phyloP scores from a whole-genome alignment of 1,140 invertebrate genomes.

The Probaryconus sp. region DNA sequence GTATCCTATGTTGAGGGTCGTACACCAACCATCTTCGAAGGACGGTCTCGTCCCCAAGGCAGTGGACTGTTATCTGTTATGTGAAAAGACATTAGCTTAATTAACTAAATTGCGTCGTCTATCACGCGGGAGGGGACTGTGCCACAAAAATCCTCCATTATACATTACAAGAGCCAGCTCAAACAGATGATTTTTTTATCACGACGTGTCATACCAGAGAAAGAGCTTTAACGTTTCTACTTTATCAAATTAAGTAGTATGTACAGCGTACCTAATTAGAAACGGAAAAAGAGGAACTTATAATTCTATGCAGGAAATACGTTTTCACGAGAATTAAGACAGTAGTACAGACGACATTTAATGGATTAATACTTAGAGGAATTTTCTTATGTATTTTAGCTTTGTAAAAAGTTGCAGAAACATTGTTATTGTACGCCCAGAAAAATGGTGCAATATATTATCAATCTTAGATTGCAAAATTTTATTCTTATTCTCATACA shows the following conservation, averaged over 20 bases:
- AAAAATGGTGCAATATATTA: too few species aligned
- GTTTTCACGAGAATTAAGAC: not conserved
- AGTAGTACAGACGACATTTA: not conserved
- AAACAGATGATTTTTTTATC: slow-evolving; percentile 6
- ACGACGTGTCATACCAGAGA: not conserved
- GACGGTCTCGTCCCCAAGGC: slow-evolving; percentile 75
- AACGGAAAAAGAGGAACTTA: not conserved
- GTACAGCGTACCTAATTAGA: slow-evolving; percentile 15
- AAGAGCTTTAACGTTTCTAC: slow-evolving; percentile 3
- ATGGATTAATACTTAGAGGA: too few species aligned
- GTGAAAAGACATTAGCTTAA: slow-evolving; percentile 42
- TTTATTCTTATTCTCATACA: too few species aligned
- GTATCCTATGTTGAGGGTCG: slow-evolving; percentile 82
- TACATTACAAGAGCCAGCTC: not conserved
- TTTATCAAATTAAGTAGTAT: slow-evolving; percentile 15
- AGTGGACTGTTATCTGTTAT: slow-evolving; percentile 78
- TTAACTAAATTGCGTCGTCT: slow-evolving; percentile 44
- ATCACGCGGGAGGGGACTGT: not conserved
- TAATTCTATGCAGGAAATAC: not conserved
- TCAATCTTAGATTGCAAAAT: too few species aligned
- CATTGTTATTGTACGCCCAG: too few species aligned
- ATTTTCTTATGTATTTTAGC: too few species aligned
- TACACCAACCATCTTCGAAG: slow-evolving; percentile 82
- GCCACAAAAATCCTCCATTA: slow-evolving; percentile 15
- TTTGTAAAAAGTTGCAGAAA: too few species aligned